A percentile compares a stretch with the other conserved stretches of the same genome.
These are phyloP conservation scores for Anolis apletophallus DNA, from an alignment of 2,797 vertebrate species.

Conservation along the genomic window DNA sequence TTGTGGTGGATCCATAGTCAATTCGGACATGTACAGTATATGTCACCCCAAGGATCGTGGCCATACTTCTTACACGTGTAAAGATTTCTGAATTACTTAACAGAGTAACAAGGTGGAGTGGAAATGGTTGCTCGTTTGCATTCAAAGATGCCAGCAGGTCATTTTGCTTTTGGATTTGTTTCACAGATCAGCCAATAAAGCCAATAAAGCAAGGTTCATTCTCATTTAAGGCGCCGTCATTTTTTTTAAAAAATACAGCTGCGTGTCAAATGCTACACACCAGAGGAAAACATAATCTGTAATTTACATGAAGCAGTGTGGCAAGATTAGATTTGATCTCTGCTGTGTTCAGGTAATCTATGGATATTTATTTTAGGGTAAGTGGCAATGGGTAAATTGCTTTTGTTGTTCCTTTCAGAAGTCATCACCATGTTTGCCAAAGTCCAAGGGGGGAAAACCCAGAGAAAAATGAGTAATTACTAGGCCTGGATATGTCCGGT, in stretches of 20 bases:
- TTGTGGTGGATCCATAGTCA: too few species aligned
- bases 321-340: constrained; percentile 77
- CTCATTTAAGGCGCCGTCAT: constrained; percentile 73
- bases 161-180: constrained; percentile 71
- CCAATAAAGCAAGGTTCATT: constrained; percentile 69
- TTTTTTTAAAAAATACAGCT: constrained; percentile 49
- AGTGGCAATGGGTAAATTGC: constrained; percentile 76
- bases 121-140: too few species aligned
- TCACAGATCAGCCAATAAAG: constrained; percentile 73
- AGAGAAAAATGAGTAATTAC: constrained; percentile 69
- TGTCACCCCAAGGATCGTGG: too few species aligned
- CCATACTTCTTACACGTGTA: too few species aligned
- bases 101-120: too few species aligned
- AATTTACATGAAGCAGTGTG: constrained; percentile 68
- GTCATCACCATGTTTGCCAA: constrained; percentile 73
- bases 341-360: constrained; percentile 73
- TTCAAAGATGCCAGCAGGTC: constrained; percentile 63
- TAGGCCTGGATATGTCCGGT: too few species aligned
- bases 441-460: constrained; percentile 67
- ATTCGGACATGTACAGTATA: too few species aligned
- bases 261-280: constrained; percentile 68
- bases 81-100: too few species aligned
- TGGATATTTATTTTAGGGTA: constrained; percentile 72
- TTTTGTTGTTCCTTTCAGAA: constrained; percentile 79
- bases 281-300: constrained; percentile 79